Conservation (phyloP, 1,140 invertebrate species). For the Megalonaias nervosa region DNA sequence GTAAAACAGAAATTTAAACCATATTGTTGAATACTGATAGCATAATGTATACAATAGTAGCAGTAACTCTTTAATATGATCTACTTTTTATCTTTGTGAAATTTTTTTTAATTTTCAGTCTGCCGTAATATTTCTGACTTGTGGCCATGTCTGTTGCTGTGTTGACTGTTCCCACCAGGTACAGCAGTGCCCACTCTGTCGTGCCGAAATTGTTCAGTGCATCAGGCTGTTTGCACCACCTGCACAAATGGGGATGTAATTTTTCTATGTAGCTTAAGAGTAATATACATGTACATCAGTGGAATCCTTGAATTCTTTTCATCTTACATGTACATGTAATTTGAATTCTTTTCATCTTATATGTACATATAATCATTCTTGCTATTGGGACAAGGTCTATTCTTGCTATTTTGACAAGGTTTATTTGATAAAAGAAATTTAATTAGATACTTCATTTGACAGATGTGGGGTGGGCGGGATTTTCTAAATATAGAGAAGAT, state of each 20-base stretch:
- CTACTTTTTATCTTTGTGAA: background rate
- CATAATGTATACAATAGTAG: background rate
- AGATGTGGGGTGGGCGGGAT: no score
- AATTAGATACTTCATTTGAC: no score
- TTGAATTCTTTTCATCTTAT: no score
- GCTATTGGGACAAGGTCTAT: no score
- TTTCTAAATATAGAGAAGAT: no score
- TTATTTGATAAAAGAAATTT: no score
- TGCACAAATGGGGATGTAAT: constrained; percentile 7
- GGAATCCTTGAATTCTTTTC: no score
- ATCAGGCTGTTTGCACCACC: constrained; percentile 44
- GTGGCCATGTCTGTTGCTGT: constrained; percentile 89
- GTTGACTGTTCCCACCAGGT: constrained; percentile 75
- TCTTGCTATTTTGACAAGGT: no score
- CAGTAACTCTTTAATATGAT: background rate
- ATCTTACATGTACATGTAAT: no score
- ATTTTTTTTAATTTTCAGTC: constrained; percentile 75
- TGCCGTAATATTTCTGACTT: constrained; percentile 85
- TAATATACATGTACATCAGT: no score
- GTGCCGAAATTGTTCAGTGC: constrained; percentile 76
- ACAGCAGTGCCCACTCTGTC: constrained; percentile 83
- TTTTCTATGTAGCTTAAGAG: no score
- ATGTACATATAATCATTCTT: no score
- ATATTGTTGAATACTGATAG: background rate
- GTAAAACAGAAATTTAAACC: background rate